These are phyloP conservation scores for Cercopithecus diana DNA, from an alignment of 2,797 vertebrate species.

Conservation along the genomic window DNA sequence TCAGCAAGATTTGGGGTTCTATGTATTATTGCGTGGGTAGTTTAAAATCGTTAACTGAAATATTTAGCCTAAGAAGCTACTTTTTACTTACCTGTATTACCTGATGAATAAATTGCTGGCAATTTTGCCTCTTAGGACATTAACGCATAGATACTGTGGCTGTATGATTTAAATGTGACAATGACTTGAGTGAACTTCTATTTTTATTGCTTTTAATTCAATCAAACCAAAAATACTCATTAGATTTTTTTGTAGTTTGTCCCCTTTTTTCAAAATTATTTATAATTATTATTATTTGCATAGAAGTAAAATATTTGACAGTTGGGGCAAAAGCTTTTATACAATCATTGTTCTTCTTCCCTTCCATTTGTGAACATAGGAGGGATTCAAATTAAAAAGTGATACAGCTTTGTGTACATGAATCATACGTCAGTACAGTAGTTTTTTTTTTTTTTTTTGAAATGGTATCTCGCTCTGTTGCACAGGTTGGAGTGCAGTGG, in stretches of 20 bases:
- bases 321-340: conserved; percentile 64
- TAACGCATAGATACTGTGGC: neutral
- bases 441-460: neutral
- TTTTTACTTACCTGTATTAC: neutral
- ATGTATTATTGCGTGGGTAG: neutral
- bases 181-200: neutral
- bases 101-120: neutral
- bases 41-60: neutral
- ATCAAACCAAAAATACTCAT: neutral
- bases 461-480: too few species aligned
- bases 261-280: neutral
- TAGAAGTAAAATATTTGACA: conserved; percentile 54
- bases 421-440: neutral
- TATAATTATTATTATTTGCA: neutral
- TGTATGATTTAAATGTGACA: neutral
- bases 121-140: neutral
- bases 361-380: conserved; percentile 2
- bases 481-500: too few species aligned
- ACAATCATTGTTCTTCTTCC: neutral
- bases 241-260: neutral
- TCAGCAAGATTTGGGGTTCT: neutral
- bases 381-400: conserved; percentile 51
- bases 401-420: neutral
- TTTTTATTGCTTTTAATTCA: conserved; percentile 34
- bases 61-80: neutral